phyloP scores from a whole-genome alignment of 2,797 vertebrate species.

The Antrozous pallidus region DNA sequence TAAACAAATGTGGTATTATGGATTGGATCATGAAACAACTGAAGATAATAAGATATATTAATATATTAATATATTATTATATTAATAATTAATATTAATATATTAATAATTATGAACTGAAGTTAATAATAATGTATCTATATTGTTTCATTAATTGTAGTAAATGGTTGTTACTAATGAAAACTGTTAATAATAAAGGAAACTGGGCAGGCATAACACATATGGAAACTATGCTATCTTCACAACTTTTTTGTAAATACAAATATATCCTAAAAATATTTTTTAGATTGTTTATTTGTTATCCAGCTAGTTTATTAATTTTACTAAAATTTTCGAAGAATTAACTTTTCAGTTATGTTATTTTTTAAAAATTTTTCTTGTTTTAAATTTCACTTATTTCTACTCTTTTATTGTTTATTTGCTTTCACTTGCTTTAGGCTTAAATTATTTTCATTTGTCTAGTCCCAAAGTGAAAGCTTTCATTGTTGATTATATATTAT shows the following conservation, averaged over 20 bases:
- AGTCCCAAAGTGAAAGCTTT: neutral
- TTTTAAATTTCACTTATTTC: neutral
- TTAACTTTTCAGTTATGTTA: neutral
- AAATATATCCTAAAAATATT: neutral
- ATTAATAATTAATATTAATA: neutral
- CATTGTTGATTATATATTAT: neutral
- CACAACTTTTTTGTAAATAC: neutral
- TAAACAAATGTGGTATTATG: neutral
- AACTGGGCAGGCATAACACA: neutral
- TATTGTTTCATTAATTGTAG: neutral
- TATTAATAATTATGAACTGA: neutral
- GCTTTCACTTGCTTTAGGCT: neutral
- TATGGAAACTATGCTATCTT: neutral
- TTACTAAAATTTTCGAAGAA: neutral
- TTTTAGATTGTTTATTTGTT: neutral
- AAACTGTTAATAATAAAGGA: neutral
- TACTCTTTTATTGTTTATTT: neutral
- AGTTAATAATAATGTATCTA: neutral
- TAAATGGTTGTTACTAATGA: neutral
- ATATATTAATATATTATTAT: neutral
- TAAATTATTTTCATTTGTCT: neutral
- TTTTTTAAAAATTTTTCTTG: neutral
- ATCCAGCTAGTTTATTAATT: neutral
- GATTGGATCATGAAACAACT: neutral
- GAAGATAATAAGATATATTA: neutral